These are phyloP conservation scores for Tridacna gigas DNA, from an alignment of 2,888 invertebrate species.

Conservation along the genomic window DNA sequence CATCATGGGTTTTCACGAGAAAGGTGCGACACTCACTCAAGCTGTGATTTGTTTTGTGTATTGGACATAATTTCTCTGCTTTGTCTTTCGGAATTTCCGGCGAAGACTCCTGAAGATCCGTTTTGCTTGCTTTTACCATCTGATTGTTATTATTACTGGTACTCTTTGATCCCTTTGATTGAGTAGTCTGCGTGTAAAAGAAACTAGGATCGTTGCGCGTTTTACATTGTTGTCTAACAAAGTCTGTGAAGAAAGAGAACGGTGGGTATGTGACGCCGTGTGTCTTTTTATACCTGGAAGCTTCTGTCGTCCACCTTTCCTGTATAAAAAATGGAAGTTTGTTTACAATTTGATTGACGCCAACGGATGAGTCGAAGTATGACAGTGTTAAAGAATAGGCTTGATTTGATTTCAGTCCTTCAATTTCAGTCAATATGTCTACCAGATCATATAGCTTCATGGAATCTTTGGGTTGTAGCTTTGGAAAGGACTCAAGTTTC, in stretches of 20 bases:
- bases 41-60: too few species aligned
- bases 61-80: too few species aligned
- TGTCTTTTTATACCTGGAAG: conserved; percentile 38
- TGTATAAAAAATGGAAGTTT: conserved; percentile 52
- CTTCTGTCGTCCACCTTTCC: conserved; percentile 50
- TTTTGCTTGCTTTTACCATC: too few species aligned
- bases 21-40: too few species aligned
- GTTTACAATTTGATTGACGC: not conserved
- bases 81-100: too few species aligned
- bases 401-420: not conserved
- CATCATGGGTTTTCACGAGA: too few species aligned
- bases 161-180: too few species aligned
- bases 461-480: not conserved
- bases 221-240: not conserved
- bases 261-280: not conserved
- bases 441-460: not conserved
- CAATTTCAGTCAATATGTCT: not conserved
- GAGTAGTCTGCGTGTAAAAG: too few species aligned
- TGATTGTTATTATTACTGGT: too few species aligned
- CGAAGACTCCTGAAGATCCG: too few species aligned
- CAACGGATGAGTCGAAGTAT: not conserved
- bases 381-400: not conserved
- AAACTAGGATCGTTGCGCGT: not conserved
- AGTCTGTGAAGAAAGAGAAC: not conserved
- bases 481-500: not conserved